phyloP scores from a whole-genome alignment of 1,140 invertebrate genomes.

The Heliconius hewitsoni region DNA sequence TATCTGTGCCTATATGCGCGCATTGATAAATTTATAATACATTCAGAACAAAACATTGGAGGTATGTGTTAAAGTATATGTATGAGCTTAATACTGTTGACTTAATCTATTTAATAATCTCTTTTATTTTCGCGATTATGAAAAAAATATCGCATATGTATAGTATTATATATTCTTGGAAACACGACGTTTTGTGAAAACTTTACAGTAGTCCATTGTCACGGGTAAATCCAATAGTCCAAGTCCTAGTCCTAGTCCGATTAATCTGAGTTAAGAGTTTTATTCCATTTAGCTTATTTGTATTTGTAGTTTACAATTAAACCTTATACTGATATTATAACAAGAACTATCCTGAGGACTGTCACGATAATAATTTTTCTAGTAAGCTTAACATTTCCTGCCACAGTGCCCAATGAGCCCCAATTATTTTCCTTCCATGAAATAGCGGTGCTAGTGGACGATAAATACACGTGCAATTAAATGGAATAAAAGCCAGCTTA shows the following conservation, averaged over 20 bases:
- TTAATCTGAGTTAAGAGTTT: too few relatives aligned
- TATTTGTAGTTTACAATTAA: too few relatives aligned
- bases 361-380: neutral
- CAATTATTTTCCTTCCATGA: neutral
- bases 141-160: too few relatives aligned
- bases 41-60: neutral
- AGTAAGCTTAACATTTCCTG: neutral
- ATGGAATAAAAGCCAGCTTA: slow-evolving; percentile 3
- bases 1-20: slow-evolving; percentile 22
- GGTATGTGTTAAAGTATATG: too few relatives aligned
- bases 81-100: too few relatives aligned
- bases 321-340: neutral
- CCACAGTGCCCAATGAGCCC: neutral
- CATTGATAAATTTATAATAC: slow-evolving; percentile 19
- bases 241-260: too few relatives aligned
- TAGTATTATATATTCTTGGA: too few relatives aligned
- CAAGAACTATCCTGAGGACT: neutral
- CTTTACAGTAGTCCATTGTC: too few relatives aligned
- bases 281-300: neutral
- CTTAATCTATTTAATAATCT: too few relatives aligned
- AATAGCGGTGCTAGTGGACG: slow-evolving; percentile 5
- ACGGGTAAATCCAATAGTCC: too few relatives aligned
- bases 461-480: slow-evolving; percentile 7
- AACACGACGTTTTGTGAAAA: too few relatives aligned
- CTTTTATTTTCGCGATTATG: too few relatives aligned